Evolutionary conservation across 1,140 invertebrate genomes (phyloP).

Genomic region (Ceratoteleas bidentatus): DNA sequence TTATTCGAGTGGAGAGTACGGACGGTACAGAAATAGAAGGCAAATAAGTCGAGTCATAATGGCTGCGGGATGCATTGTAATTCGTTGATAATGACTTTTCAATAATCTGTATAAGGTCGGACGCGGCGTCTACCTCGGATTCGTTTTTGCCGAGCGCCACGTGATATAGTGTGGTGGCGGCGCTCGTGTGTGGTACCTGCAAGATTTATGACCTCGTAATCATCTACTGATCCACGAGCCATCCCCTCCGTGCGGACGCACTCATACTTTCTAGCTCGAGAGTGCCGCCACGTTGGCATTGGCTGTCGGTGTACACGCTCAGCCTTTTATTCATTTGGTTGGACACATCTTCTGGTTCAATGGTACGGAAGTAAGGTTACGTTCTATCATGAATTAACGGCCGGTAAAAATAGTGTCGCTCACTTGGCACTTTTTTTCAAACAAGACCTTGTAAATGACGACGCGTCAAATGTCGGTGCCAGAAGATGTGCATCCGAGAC

Average conservation of each 20-base stretch:
- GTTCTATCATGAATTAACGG: conserved; percentile 53
- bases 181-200: conserved; percentile 57
- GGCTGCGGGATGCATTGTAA: conserved; percentile 54
- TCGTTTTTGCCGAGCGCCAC: conserved; percentile 45
- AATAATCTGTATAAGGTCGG: conserved; percentile 64
- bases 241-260: conserved; percentile 47
- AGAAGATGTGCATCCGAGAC: no score
- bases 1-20: not conserved
- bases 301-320: conserved; percentile 28
- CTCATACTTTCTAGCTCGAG: conserved; percentile 58
- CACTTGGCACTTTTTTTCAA: not conserved
- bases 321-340: conserved; percentile 64
- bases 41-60: conserved; percentile 56
- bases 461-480: no score
- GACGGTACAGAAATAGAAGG: conserved; percentile 23
- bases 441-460: no score
- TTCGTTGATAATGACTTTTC: conserved; percentile 66
- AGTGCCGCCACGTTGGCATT: not conserved
- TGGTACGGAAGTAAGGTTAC: conserved; percentile 51
- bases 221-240: conserved; percentile 66
- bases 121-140: conserved; percentile 46
- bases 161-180: conserved; percentile 54
- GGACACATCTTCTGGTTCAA: conserved; percentile 61
- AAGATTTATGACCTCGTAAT: conserved; percentile 72
- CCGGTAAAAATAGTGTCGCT: conserved; percentile 14